A percentile compares a stretch with the other conserved stretches of the same genome.
Conservation (phyloP, 92 coral and sea anemone species). For the Umimayanthus chanpuru region DNA sequence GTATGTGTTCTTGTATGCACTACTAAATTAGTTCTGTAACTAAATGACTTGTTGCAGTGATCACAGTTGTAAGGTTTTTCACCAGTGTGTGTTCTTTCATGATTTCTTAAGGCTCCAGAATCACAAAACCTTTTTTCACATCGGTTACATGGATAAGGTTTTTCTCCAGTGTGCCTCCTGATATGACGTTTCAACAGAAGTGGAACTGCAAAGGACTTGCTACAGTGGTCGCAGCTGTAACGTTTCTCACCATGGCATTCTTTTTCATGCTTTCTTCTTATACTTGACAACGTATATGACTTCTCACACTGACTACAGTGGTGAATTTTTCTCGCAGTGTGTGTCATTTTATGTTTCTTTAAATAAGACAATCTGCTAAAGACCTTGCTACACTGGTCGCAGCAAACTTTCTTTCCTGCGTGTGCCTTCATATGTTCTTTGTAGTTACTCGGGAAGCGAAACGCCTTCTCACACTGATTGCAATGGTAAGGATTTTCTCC, state of each 20-base stretch:
- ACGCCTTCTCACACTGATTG: constrained; percentile 42
- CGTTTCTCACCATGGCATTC: background rate
- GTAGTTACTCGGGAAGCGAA: constrained; percentile 30
- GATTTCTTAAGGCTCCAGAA: no score
- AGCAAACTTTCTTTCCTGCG: constrained; percentile 41
- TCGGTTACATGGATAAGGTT: background rate
- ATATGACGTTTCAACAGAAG: background rate
- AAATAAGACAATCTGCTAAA: constrained; percentile 39
- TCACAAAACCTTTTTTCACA: background rate
- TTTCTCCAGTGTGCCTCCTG: background rate
- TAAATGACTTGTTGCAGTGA: no score
- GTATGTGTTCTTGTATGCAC: no score
- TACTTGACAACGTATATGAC: background rate
- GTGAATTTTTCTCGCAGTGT: constrained; percentile 27
- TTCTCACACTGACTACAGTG: constrained; percentile 39
- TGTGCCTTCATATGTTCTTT: constrained; percentile 44
- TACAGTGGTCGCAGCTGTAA: background rate
- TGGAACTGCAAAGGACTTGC: background rate
- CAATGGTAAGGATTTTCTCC: constrained; percentile 37
- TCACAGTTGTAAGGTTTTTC: no score
- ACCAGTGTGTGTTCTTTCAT: no score
- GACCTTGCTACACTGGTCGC: constrained; percentile 46
- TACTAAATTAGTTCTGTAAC: no score
- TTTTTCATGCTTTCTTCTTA: background rate
- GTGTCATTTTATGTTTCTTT: constrained; percentile 44